phyloP scores from a whole-genome alignment of 2,797 vertebrate genomes.

The Nasua narica region DNA sequence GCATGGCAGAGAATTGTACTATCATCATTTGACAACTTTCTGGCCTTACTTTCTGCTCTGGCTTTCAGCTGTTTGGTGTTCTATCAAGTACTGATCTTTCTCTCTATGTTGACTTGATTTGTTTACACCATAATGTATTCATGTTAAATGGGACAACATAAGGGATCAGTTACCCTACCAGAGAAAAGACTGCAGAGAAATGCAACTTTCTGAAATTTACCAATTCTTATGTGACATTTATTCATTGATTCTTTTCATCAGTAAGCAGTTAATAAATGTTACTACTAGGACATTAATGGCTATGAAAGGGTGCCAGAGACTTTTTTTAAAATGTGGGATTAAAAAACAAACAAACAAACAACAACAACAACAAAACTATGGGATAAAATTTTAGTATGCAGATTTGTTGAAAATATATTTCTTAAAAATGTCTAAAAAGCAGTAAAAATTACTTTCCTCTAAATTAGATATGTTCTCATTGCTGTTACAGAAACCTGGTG shows the following conservation, averaged over 20 bases:
- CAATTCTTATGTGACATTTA: slow-evolving; percentile 66
- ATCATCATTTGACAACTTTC: not conserved
- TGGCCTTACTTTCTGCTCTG: not conserved
- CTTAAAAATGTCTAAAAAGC: not conserved
- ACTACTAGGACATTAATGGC: slow-evolving; percentile 60
- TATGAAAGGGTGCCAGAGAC: slow-evolving; percentile 37
- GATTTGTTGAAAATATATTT: not conserved
- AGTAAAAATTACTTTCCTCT: not conserved
- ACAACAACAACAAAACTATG: not conserved
- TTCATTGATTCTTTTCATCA: slow-evolving; percentile 76
- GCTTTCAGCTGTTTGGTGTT: not conserved
- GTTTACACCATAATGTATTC: not conserved
- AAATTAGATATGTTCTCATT: not conserved
- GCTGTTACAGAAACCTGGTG: not conserved
- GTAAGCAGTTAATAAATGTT: slow-evolving; percentile 68
- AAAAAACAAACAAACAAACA: not conserved
- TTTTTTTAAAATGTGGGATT: slow-evolving; percentile 38
- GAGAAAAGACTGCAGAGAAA: not conserved
- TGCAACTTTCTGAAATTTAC: slow-evolving; percentile 52
- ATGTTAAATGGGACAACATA: slow-evolving; percentile 25
- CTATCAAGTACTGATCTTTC: not conserved
- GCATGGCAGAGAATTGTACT: not conserved
- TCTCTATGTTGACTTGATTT: not conserved
- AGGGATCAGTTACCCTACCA: slow-evolving; percentile 59
- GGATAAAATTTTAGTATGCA: not conserved